Evolutionary conservation across 2,113 vertebrate genomes (phyloP), one percentile per base, ranked within the genome.

Genomic region (Tichodroma muraria): DNA sequence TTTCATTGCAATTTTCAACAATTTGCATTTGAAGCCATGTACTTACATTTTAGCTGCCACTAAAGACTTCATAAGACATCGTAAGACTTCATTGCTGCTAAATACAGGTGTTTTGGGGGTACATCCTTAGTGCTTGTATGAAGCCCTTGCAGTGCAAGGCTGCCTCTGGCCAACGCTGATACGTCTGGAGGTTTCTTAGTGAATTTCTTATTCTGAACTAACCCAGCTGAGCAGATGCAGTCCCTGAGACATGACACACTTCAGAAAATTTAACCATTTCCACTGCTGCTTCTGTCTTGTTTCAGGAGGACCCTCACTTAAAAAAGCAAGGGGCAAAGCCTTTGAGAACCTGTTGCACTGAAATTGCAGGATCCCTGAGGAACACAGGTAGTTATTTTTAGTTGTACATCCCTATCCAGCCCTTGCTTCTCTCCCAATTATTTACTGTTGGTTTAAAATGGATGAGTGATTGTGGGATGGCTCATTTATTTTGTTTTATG

Each of bases 341-440:
- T 79, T 52, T 23, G 30, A 69, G 75, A 60, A 53, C 15, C 10
- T 82, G 70, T 89, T 52, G 82, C 45, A 47, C 88, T 86, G 80
- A 95, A 92, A 45, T 7, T n/a, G 27, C 4, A 9, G 95, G 80
- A 53, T 72, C 78, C 84, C 84, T 57, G 68, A 96, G 86, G 88
- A 94, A 13, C 56, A 92, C 56, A 97, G 98, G 98, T 98, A 88
- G 8, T 3, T 91, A 18, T 73, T 93, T n/a, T 85, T 19, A 65
- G 47, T 69, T 85, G 31, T 45, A 63, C 66, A 63, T 70, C 21
- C 8, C 66, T 84, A 11, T 27, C 53, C 40, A 17, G 18, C 15
- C 27, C 14, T 24, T 77, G 45, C 24, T 88, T 80, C 65, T 65
- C 59, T 85, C 61, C 23, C 61, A 53, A 17, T 64, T 66, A 23